These are phyloP conservation scores for Morpho deidamia DNA, from an alignment of 2,888 invertebrate species.

Conservation along the genomic window DNA sequence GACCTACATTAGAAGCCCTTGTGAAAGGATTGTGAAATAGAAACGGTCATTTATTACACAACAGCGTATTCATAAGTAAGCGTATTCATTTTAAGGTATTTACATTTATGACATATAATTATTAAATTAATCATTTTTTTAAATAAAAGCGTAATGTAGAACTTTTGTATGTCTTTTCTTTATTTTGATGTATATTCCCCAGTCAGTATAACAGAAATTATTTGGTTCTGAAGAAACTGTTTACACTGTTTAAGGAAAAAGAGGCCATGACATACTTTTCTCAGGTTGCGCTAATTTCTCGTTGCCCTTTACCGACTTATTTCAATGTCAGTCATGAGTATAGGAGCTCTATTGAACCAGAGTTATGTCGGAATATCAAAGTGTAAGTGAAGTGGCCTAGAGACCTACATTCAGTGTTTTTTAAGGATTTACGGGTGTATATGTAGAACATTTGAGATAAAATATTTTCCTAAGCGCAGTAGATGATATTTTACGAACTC, in stretches of 20 bases:
- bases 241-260: conserved; percentile 29
- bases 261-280: conserved; percentile 67
- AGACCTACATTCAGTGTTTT: conserved; percentile 87
- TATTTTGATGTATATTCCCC: neutral
- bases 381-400: conserved; percentile 92
- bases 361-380: conserved; percentile 87
- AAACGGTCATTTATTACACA: conserved; percentile 78
- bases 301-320: conserved; percentile 76
- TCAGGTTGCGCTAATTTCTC: conserved; percentile 67
- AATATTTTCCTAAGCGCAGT: conserved; percentile 67
- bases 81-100: conserved; percentile 64
- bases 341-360: conserved; percentile 83
- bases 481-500: conserved; percentile 51
- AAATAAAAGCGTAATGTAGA: conserved; percentile 35
- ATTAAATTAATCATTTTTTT: conserved; percentile 17
- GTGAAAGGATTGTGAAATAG: conserved; percentile 79
- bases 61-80: conserved; percentile 71
- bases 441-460: conserved; percentile 79
- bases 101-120: conserved; percentile 43
- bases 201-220: neutral
- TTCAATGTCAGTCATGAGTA: conserved; percentile 81
- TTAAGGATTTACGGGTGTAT: conserved; percentile 53
- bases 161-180: conserved; percentile 32
- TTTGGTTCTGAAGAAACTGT: conserved; percentile 4
- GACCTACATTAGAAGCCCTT: conserved; percentile 77